Conservation (phyloP, 2,113 vertebrate species). For the Mesembrinibis cayennensis region DNA sequence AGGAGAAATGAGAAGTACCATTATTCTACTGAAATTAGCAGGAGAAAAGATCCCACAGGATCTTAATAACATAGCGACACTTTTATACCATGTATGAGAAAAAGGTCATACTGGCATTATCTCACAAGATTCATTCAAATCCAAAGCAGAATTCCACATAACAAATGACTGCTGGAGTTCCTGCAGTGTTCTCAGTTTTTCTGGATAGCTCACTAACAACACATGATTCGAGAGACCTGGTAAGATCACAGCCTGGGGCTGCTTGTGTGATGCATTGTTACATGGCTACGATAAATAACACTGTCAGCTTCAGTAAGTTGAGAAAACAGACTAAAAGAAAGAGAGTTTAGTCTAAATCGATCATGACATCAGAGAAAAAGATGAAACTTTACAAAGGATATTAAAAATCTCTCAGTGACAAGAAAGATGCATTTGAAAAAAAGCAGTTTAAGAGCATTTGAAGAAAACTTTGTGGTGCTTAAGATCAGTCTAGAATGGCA, state of each 20-base stretch:
- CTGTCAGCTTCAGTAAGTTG: background rate
- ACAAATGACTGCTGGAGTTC: background rate
- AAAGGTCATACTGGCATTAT: background rate
- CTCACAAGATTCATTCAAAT: background rate
- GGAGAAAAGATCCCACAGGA: background rate
- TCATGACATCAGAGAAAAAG: background rate
- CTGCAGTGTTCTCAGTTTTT: background rate
- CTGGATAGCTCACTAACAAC: background rate
- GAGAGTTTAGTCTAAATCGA: background rate
- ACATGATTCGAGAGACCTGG: background rate
- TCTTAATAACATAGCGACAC: background rate
- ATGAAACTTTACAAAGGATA: background rate
- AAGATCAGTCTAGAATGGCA: background rate
- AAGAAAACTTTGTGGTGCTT: background rate
- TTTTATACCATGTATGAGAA: background rate
- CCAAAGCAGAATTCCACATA: background rate
- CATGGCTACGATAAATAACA: background rate
- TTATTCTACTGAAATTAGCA: background rate
- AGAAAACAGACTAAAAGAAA: background rate
- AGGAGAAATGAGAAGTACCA: background rate
- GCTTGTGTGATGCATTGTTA: background rate
- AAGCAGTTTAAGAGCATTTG: background rate
- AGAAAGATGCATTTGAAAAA: background rate
- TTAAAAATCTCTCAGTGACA: background rate
- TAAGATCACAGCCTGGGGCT: background rate